Evolutionary conservation across 2,888 invertebrate species (phyloP).

Genomic region (Rhogogaster chlorosoma): DNA sequence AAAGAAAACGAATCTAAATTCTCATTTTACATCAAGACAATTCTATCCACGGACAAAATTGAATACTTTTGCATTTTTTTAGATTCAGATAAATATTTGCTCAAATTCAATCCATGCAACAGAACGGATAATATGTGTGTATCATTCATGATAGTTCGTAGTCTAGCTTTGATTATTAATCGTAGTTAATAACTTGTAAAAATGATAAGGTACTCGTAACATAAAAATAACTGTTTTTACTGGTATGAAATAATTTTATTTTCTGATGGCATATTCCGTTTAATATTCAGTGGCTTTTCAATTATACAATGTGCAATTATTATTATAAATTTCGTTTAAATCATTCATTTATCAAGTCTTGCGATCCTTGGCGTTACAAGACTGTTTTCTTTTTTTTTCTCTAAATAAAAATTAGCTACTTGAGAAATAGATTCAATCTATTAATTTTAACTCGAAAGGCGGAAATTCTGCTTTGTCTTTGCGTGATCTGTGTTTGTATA

Average conservation of each 20-base stretch:
- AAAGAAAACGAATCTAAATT: background rate
- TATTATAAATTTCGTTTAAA: background rate
- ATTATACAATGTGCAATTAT: background rate
- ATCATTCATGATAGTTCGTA: background rate
- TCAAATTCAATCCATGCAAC: background rate
- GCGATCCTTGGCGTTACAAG: background rate
- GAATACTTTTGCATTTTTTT: background rate
- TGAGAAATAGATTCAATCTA: background rate
- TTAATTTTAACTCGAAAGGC: background rate
- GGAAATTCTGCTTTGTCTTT: background rate
- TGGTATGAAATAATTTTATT: constrained; percentile 4
- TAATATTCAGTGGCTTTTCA: background rate
- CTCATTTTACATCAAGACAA: background rate
- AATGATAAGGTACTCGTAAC: constrained; percentile 5
- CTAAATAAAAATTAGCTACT: background rate
- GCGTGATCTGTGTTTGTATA: background rate
- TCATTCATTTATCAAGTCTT: background rate
- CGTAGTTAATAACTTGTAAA: background rate
- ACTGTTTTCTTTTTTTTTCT: background rate
- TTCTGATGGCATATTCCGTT: background rate
- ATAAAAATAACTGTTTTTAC: background rate
- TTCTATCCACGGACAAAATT: background rate
- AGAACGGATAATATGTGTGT: background rate
- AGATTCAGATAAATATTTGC: background rate
- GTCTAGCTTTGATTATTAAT: background rate